Evolutionary conservation across 2,888 invertebrate genomes (phyloP).

Genomic region (Raillietiella orientalis): DNA sequence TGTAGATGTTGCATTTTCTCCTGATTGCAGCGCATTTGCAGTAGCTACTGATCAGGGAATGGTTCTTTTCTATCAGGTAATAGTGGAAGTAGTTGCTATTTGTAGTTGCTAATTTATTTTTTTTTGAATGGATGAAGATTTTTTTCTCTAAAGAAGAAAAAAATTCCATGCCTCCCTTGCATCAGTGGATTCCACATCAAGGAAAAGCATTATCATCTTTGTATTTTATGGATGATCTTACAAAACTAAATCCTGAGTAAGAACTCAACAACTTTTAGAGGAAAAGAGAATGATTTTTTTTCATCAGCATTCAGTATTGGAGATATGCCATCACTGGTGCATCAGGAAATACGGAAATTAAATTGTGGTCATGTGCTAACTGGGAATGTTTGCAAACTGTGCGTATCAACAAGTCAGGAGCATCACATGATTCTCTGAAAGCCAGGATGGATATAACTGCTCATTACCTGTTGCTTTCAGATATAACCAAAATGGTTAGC

Average conservation of each 20-base stretch:
- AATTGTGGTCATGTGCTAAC: conserved; percentile 74
- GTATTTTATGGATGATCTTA: conserved; percentile 78
- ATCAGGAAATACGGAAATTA: conserved; percentile 56
- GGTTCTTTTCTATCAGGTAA: conserved; percentile 60
- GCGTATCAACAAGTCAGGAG: conserved; percentile 25
- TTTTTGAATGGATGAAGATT: conserved; percentile 22
- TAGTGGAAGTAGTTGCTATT: too few relatives aligned
- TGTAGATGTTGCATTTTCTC: conserved; percentile 60
- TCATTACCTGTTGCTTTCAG: conserved; percentile 53
- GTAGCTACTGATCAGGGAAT: conserved; percentile 60
- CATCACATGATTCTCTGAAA: conserved; percentile 23
- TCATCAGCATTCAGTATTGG: conserved; percentile 44
- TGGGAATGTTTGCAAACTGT: conserved; percentile 82
- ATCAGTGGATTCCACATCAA: conserved; percentile 73
- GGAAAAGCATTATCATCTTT: conserved; percentile 55
- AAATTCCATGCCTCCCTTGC: too few relatives aligned
- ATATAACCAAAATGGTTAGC: conserved; percentile 37
- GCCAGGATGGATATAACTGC: conserved; percentile 55
- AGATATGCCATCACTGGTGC: conserved; percentile 78
- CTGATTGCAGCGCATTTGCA: conserved; percentile 76
- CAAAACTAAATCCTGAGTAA: conserved; percentile 27
- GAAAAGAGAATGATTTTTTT: too few relatives aligned
- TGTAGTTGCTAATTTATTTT: conserved; percentile 1
- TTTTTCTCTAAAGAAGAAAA: too few relatives aligned
- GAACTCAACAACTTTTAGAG: too few relatives aligned